Base-by-base conservation (phyloP, 2,797 vertebrate species). In the Hipposideros larvatus region DNA sequence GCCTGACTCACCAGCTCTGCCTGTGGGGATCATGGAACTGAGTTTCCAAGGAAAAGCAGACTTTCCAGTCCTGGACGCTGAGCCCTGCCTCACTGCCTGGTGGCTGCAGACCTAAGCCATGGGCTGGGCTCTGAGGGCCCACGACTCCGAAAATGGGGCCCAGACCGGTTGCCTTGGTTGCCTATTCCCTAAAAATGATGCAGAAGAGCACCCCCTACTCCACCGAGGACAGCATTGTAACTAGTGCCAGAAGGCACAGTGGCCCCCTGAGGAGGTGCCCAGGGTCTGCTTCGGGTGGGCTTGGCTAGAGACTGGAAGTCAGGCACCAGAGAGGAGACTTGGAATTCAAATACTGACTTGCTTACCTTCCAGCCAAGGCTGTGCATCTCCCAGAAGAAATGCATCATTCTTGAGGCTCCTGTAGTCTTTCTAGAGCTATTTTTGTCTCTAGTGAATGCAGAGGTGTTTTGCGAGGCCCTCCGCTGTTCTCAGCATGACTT, bases 1-100 rank as follows among this genome's bases (percentile, higher is more conserved):
- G 48, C 73, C 82, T 96, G 96, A 95, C 53, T 96, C 94, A 86
- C 31, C 85, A 68, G 31, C 9, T 71, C 34, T 24, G 93, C 83
- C 75, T 43, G 63, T 53, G 43, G 65, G 59, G 51, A 91, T 75
- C 87, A 57, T 24, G 73, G 73, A 79, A 46, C 19, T 1, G 2
- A 63, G 26, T 73, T 86, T 95, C 57, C 34, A 79, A 80, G 65
- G 57, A 90, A 63, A 1, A 2, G 15, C 61, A 22, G 68, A 21
- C 43, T 92, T 79, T 84, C 43, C 31, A 48, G 87, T 51, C 7
- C 28, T 24, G 4, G 34, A 88, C 0, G 0, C n/a, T 8, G 4
- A 82, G 37, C 57, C n/a, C 19, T 2, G 2, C n/a, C 68, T 87
- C 2, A 3, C 24, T n/a, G 85, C 74, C 59, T 46, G n/a, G 46